Conservation (phyloP, 1,140 invertebrate species). For the Trachymyrmex septentrionalis region DNA sequence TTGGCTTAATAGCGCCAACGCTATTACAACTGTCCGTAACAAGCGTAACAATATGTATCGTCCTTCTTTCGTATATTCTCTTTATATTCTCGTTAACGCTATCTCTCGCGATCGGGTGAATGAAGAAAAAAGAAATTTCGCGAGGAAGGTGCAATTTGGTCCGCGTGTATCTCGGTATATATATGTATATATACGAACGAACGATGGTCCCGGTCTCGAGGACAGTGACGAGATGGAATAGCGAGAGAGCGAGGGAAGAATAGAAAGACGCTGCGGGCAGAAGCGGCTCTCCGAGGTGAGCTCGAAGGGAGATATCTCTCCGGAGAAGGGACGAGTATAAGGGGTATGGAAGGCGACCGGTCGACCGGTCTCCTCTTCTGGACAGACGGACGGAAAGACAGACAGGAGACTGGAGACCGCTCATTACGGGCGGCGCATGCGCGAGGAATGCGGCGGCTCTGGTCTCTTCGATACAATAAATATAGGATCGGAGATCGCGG, state of each 20-base stretch:
- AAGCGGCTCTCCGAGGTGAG: too few species aligned
- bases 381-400: slow-evolving; percentile 80
- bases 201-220: too few species aligned
- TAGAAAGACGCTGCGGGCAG: slow-evolving; percentile 53
- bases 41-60: slow-evolving; percentile 36
- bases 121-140: slow-evolving; percentile 24
- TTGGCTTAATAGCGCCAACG: slow-evolving; percentile 22
- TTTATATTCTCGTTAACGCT: slow-evolving; percentile 16
- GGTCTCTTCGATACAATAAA: slow-evolving; percentile 84
- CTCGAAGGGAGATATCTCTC: slow-evolving; percentile 47
- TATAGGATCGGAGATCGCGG: slow-evolving; percentile 79
- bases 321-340: slow-evolving; percentile 59
- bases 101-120: not conserved
- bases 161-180: slow-evolving; percentile 22
- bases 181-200: too few species aligned
- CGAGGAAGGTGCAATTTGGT: not conserved
- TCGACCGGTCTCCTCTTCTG: slow-evolving; percentile 70
- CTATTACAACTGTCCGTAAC: slow-evolving; percentile 23
- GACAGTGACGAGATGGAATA: slow-evolving; percentile 53
- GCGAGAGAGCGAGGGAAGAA: slow-evolving; percentile 56
- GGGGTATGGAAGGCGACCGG: slow-evolving; percentile 70
- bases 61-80: slow-evolving; percentile 13
- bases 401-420: slow-evolving; percentile 83
- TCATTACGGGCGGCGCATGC: slow-evolving; percentile 85
- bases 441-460: slow-evolving; percentile 83